Conservation (phyloP, 2,797 vertebrate species). For the Geotrypetes seraphini region DNA sequence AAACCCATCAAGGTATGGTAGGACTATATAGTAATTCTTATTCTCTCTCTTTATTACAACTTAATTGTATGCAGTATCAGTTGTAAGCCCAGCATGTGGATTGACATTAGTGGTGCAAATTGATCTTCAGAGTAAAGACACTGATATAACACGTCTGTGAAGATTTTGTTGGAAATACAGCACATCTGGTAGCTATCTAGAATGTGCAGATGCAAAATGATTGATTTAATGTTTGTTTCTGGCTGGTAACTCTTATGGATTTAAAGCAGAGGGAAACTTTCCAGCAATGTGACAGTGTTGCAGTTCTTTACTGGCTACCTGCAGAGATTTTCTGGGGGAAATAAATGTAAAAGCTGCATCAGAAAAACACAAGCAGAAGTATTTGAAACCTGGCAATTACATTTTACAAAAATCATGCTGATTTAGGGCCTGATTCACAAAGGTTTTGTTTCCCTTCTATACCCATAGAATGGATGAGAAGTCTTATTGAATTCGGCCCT, state of each 20-base stretch:
- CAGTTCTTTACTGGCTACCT: background rate
- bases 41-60: background rate
- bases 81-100: background rate
- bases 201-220: too few species aligned
- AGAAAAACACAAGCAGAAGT: background rate
- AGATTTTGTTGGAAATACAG: background rate
- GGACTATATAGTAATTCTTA: background rate
- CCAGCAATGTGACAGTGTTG: background rate
- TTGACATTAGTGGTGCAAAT: slow-evolving; percentile 8
- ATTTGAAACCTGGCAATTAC: background rate
- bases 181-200: background rate
- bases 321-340: background rate
- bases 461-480: too few species aligned
- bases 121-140: background rate
- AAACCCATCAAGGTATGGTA: slow-evolving; percentile 74
- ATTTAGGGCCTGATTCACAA: too few species aligned
- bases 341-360: slow-evolving; percentile 1
- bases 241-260: background rate
- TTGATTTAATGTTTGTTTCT: slow-evolving; percentile 3
- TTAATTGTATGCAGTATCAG: background rate
- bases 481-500: too few species aligned
- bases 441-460: too few species aligned
- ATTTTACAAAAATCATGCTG: background rate
- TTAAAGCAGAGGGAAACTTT: slow-evolving; percentile 20
- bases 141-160: background rate